Percentiles rank a stretch among this genome's conserved stretches.
Conservation (phyloP, 2,888 invertebrate genomes). For the Meiosimyza decipiens region DNA sequence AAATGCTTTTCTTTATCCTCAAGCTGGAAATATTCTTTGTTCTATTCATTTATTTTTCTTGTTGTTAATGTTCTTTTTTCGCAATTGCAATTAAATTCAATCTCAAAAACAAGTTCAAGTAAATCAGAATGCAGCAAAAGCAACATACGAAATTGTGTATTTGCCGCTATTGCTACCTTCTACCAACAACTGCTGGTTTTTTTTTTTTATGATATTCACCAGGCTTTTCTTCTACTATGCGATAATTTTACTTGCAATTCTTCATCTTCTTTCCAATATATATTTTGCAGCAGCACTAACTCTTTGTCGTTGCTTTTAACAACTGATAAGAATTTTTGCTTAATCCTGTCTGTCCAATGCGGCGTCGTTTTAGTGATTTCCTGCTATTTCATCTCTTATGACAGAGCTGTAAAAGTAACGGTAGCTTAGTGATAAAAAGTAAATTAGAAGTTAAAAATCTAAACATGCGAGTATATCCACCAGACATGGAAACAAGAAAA, state of each 20-base stretch:
- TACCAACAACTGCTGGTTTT: slow-evolving; percentile 1
- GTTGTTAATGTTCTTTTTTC: slow-evolving; percentile 16
- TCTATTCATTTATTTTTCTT: background rate
- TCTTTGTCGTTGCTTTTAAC: slow-evolving; percentile 8
- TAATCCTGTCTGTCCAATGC: background rate
- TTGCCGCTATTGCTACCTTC: background rate
- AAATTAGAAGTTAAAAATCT: too few species aligned
- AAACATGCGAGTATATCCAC: too few species aligned
- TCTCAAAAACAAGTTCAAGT: slow-evolving; percentile 45
- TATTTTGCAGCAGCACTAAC: background rate
- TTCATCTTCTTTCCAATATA: slow-evolving; percentile 12
- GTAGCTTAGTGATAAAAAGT: too few species aligned
- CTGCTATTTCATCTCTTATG: too few species aligned
- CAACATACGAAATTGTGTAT: slow-evolving; percentile 16
- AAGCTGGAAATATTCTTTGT: too few species aligned
- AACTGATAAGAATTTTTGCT: slow-evolving; percentile 31
- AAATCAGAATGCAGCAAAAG: slow-evolving; percentile 16
- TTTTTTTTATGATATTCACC: background rate
- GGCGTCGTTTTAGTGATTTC: too few species aligned
- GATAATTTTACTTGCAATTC: slow-evolving; percentile 2
- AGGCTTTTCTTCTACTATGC: background rate
- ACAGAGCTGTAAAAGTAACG: too few species aligned
- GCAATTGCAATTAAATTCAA: slow-evolving; percentile 42
- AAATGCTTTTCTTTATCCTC: too few species aligned
- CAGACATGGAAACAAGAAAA: too few species aligned